A percentile compares a stretch with the other conserved stretches of the same genome.
These are phyloP conservation scores for Carassius auratus DNA, from an alignment of 2,113 vertebrate species.

Conservation along the genomic window DNA sequence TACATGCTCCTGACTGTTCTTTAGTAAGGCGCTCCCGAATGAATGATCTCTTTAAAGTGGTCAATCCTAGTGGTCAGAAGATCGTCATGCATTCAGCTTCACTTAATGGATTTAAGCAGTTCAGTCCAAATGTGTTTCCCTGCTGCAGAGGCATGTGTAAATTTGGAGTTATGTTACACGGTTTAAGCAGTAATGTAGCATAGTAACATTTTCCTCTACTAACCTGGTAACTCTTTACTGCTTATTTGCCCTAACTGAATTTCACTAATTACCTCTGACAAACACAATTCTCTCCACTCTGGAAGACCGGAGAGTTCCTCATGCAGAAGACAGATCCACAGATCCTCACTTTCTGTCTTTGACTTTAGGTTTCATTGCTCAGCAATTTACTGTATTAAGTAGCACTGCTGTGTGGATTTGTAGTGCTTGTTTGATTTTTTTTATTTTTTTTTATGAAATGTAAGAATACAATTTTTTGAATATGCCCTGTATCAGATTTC, in stretches of 20 bases:
- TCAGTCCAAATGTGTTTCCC: slow-evolving; percentile 8
- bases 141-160: neutral
- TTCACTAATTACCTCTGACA: slow-evolving; percentile 51
- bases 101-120: neutral
- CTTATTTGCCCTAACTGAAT: slow-evolving; percentile 42
- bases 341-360: slow-evolving; percentile 4
- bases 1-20: slow-evolving; percentile 41
- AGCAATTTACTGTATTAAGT: neutral
- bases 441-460: neutral
- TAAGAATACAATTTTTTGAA: neutral
- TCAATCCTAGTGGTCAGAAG: slow-evolving; percentile 32
- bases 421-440: neutral
- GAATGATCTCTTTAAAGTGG: slow-evolving; percentile 47
- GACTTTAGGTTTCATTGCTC: slow-evolving; percentile 9
- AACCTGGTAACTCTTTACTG: slow-evolving; percentile 50
- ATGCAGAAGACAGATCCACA: neutral
- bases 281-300: slow-evolving; percentile 50
- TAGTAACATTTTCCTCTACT: slow-evolving; percentile 37
- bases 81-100: slow-evolving; percentile 18
- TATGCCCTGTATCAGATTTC: slow-evolving; percentile 6
- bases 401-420: neutral
- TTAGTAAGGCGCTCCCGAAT: slow-evolving; percentile 36
- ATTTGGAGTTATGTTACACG: slow-evolving; percentile 6
- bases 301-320: slow-evolving; percentile 42
- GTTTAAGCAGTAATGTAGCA: slow-evolving; percentile 6